Evolutionary conservation across 2,888 invertebrate species (phyloP).

Genomic region (Cremastinae sp.): DNA sequence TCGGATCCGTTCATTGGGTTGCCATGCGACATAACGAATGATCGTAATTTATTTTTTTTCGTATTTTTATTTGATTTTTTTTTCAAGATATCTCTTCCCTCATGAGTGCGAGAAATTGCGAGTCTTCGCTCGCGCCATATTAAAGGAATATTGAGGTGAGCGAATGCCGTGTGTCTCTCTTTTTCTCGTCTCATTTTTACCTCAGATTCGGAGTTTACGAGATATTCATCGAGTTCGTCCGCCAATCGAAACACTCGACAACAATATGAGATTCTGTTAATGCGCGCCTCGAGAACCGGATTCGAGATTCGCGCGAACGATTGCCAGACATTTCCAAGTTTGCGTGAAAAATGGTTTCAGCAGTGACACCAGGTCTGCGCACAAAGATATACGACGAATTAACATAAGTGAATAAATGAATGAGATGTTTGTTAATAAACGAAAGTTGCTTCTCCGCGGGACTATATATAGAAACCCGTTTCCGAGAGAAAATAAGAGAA

Average conservation of each 20-base stretch:
- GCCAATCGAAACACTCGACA: slow-evolving; percentile 43
- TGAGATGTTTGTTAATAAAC: slow-evolving; percentile 54
- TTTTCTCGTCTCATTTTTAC: slow-evolving; percentile 24
- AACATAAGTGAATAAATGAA: slow-evolving; percentile 60
- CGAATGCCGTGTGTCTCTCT: slow-evolving; percentile 10
- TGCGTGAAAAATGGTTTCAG: slow-evolving; percentile 40
- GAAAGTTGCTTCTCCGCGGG: slow-evolving; percentile 41
- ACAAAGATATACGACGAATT: slow-evolving; percentile 37
- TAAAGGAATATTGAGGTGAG: slow-evolving; percentile 49
- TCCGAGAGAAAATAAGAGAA: not conserved
- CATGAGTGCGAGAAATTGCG: slow-evolving; percentile 46
- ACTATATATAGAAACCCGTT: slow-evolving; percentile 10
- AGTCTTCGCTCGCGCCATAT: slow-evolving; percentile 36
- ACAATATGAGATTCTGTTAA: slow-evolving; percentile 35
- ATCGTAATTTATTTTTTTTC: slow-evolving; percentile 32
- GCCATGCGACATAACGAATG: slow-evolving; percentile 54
- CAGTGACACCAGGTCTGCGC: slow-evolving; percentile 7
- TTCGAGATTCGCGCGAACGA: slow-evolving; percentile 54
- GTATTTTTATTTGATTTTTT: slow-evolving; percentile 20
- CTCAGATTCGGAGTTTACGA: slow-evolving; percentile 33
- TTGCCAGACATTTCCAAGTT: slow-evolving; percentile 52
- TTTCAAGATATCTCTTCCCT: slow-evolving; percentile 39
- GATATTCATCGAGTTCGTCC: slow-evolving; percentile 25
- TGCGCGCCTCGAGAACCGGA: slow-evolving; percentile 48
- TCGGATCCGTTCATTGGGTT: slow-evolving; percentile 42